Base-by-base conservation (phyloP, 2,888 invertebrate species). In the Phasia obesa region DNA sequence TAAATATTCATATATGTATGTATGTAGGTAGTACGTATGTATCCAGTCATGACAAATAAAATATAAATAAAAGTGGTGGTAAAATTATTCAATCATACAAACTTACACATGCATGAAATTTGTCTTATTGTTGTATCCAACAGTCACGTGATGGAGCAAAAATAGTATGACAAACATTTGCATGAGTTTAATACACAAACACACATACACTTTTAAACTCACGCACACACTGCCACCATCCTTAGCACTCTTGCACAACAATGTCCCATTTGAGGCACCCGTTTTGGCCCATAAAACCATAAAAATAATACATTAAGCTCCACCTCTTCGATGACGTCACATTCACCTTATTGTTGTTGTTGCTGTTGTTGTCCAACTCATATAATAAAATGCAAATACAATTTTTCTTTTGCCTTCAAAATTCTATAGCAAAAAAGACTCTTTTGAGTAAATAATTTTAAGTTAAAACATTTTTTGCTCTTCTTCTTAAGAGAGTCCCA, bases 271-370 rank as follows among this genome's bases (percentile, higher is more conserved):
- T 71, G 67, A 55, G 83, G 57, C 79, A 67, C 74, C 74, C 78
- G 75, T 23, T 57, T 55, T 71, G 83, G 19, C 79, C 83, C 83
- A 79, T 79, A 71, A 83, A 74, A 80, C 67, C 67, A 62, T 80
- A 79, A 73, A 73, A 73, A 67, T 57, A 49, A 35, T 25, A 60
- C 19, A 19, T 73, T 69, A 47, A 71, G 79, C 83, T 83, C 83
- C 83, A 67, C 83, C 83, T 79, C 62, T 35, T 21, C 21, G 0
- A 42, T 83, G 83, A 83, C 83, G 83, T 83, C 75, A 83, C 62
- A 67, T 5, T n/a, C 53, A 11, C 4, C 13, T 5, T 17, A 13
- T 42, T 65, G 2, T 49, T 35, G 44, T 19, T 19, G 25, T 49
- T 55, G 35, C 62, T 71, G 25, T 77, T 73, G 64, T 76, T 84